These are phyloP conservation scores for Melitaea athalia DNA, from an alignment of 2,888 invertebrate species.

Conservation along the genomic window DNA sequence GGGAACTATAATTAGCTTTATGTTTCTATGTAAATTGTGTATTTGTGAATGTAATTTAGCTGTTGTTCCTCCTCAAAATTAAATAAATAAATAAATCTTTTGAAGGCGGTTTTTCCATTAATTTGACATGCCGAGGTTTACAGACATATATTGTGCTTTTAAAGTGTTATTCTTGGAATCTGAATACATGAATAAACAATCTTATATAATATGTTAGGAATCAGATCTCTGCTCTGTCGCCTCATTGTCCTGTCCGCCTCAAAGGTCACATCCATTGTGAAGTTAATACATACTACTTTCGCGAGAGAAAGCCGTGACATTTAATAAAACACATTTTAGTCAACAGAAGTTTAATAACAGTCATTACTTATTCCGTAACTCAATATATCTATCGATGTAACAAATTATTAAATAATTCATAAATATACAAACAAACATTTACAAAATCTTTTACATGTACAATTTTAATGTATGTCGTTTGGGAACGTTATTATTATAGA, in stretches of 20 bases:
- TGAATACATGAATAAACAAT: not conserved
- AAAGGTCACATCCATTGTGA: not conserved
- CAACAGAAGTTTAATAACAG: slow-evolving; percentile 36
- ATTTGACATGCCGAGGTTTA: no score
- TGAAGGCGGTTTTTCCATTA: no score
- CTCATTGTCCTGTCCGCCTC: slow-evolving; percentile 1
- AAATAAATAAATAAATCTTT: no score
- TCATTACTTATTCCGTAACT: slow-evolving; percentile 8
- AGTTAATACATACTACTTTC: slow-evolving; percentile 2
- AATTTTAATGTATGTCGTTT: not conserved
- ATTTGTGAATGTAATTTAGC: no score
- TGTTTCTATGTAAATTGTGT: no score
- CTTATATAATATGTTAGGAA: not conserved
- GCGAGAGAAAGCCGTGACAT: slow-evolving; percentile 3
- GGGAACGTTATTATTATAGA: not conserved
- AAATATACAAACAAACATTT: slow-evolving; percentile 26
- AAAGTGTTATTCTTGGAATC: not conserved
- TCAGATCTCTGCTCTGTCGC: not conserved
- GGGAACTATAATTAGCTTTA: no score
- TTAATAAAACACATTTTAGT: slow-evolving; percentile 28
- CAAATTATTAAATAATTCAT: slow-evolving; percentile 26
- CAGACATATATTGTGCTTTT: no score
- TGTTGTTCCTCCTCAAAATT: no score
- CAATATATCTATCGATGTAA: slow-evolving; percentile 18
- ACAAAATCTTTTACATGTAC: slow-evolving; percentile 1